phyloP scores from a whole-genome alignment of 2,888 invertebrate species.

The Caenorhabditis sp. region DNA sequence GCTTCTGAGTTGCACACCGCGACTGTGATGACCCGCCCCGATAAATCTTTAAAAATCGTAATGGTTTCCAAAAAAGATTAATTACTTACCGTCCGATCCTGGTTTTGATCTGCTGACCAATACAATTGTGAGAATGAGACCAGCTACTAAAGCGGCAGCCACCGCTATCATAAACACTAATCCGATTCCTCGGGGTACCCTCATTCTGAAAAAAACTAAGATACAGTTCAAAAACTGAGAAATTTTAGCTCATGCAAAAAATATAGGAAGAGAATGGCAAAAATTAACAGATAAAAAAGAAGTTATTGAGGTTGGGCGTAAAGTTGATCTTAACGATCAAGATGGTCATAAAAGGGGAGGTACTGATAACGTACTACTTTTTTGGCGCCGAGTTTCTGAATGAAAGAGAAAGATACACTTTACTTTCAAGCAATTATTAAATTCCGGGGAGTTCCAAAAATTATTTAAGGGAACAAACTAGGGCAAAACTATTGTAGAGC shows the following conservation, averaged over 20 bases:
- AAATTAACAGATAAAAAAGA: not conserved
- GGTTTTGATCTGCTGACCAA: conserved; percentile 29
- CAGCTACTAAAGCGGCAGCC: conserved; percentile 47
- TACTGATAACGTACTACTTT: conserved; percentile 38
- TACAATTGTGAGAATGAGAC: conserved; percentile 54
- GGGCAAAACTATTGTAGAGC: no score
- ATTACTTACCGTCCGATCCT: conserved; percentile 4
- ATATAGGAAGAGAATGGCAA: not conserved
- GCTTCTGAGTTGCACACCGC: conserved; percentile 39
- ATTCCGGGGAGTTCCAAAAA: not conserved
- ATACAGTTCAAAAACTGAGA: not conserved
- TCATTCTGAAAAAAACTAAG: conserved; percentile 45
- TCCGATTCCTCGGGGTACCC: conserved; percentile 56
- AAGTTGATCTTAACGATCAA: conserved; percentile 47
- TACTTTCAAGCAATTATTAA: not conserved
- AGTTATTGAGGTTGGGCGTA: conserved; percentile 2
- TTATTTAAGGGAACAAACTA: not conserved
- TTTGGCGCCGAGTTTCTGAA: conserved; percentile 31
- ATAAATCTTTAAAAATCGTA: conserved; percentile 3
- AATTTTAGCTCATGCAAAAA: not conserved
- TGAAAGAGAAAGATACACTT: not conserved
- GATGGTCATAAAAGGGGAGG: conserved; percentile 33
- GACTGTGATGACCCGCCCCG: conserved; percentile 43
- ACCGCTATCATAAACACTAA: conserved; percentile 54
- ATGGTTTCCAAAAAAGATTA: not conserved